Evolutionary conservation across 2,113 vertebrate genomes (phyloP).

Genomic region (Coturnix japonica): DNA sequence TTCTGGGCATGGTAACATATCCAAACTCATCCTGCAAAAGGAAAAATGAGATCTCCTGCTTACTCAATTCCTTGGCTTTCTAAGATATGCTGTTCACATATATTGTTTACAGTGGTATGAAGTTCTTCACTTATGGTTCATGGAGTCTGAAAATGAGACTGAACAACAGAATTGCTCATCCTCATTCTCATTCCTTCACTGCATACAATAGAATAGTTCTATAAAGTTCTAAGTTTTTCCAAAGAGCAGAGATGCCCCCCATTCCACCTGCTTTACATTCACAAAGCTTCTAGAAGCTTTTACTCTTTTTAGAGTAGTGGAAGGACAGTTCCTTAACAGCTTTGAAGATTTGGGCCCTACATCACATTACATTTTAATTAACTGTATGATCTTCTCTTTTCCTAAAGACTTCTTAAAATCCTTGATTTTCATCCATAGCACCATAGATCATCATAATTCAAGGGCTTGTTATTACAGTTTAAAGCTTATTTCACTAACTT

Average conservation of each 20-base stretch:
- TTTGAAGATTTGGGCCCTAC: not conserved
- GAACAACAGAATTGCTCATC: not conserved
- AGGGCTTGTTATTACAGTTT: not conserved
- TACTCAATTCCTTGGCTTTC: not conserved
- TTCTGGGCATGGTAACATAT: not conserved
- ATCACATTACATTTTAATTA: not conserved
- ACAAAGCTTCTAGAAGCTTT: not conserved
- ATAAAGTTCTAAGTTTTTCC: not conserved
- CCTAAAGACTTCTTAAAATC: not conserved
- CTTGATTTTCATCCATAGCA: not conserved
- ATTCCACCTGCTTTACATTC: not conserved
- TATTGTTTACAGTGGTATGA: not conserved
- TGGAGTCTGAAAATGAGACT: not conserved
- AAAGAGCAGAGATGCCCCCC: fast-evolving
- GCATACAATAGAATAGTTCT: not conserved
- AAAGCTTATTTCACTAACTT: not conserved
- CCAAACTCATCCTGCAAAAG: not conserved
- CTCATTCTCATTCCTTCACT: not conserved
- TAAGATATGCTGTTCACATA: not conserved
- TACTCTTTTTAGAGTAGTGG: not conserved
- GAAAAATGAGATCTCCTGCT: not conserved
- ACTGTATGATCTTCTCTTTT: not conserved
- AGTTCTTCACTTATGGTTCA: not conserved
- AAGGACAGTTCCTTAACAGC: not conserved
- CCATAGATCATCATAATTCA: not conserved